Evolutionary conservation across 2,797 vertebrate species (phyloP).

Genomic region (Vultur gryphus): DNA sequence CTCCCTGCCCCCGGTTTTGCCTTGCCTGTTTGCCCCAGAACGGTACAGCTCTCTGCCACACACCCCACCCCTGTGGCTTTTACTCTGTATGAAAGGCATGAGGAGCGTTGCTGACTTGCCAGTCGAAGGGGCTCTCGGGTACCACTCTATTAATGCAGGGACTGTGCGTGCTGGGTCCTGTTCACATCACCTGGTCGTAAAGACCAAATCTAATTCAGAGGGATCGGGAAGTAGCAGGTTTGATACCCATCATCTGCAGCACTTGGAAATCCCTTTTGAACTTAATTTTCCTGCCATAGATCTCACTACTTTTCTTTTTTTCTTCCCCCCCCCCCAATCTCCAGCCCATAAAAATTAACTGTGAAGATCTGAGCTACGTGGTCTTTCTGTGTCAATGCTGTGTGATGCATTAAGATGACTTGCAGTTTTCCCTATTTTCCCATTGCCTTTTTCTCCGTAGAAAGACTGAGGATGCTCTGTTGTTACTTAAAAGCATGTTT

Average conservation of each 20-base stretch:
- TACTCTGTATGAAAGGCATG: not conserved
- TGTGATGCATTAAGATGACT: not conserved
- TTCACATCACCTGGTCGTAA: not conserved
- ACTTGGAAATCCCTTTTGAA: not conserved
- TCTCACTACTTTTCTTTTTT: not conserved
- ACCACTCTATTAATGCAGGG: not conserved
- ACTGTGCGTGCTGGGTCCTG: fast-evolving
- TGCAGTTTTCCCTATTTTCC: not conserved
- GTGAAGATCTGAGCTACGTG: not conserved
- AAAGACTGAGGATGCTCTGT: not conserved
- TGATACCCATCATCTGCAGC: not conserved
- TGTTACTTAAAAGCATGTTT: not conserved
- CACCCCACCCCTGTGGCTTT: not conserved
- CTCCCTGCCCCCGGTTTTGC: not conserved
- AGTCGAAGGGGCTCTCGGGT: fast-evolving
- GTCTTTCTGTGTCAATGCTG: not conserved
- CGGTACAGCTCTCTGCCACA: not conserved
- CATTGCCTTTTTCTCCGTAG: not conserved
- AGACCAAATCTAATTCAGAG: not conserved
- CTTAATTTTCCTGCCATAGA: not conserved
- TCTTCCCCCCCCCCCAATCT: not conserved
- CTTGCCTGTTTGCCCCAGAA: not conserved
- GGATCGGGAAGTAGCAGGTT: not conserved
- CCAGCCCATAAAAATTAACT: not conserved
- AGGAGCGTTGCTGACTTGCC: not conserved